Percentiles rank a stretch among this genome's conserved stretches.
These are phyloP conservation scores for Pundamilia nyererei DNA, from an alignment of 2,113 vertebrate genomes.

Conservation along the genomic window DNA sequence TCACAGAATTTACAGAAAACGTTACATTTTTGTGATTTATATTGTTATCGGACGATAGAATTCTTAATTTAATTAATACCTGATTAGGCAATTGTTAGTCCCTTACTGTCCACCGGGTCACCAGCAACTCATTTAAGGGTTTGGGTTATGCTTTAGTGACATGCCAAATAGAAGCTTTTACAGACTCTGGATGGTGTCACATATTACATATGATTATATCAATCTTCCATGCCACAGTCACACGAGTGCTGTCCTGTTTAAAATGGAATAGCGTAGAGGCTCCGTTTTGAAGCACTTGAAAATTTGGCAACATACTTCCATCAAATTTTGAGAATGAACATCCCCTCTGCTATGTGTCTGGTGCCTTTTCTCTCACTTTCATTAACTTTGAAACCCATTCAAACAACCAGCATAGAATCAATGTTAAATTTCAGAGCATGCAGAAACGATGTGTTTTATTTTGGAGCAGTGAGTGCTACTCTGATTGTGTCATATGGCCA, in stretches of 20 bases:
- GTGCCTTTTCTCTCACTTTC: neutral
- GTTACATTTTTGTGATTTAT: neutral
- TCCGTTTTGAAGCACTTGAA: neutral
- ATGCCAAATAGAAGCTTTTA: neutral
- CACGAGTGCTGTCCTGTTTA: neutral
- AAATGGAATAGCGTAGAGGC: neutral
- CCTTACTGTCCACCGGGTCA: neutral
- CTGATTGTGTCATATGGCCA: neutral
- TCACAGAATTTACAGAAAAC: neutral
- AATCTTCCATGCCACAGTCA: neutral
- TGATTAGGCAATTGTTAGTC: neutral
- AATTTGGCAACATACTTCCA: neutral
- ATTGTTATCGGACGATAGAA: neutral
- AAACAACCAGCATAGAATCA: neutral
- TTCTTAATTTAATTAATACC: neutral
- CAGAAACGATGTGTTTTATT: fast-evolving
- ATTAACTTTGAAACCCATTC: neutral
- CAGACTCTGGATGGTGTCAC: neutral
- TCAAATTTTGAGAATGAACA: neutral
- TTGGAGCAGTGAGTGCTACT: neutral
- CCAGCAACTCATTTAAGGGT: neutral
- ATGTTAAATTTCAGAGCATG: neutral
- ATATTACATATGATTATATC: neutral
- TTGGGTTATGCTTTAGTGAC: neutral
- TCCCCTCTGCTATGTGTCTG: neutral